Base-by-base conservation (phyloP, 2,888 invertebrate genomes). In the Amorpha juglandis region DNA sequence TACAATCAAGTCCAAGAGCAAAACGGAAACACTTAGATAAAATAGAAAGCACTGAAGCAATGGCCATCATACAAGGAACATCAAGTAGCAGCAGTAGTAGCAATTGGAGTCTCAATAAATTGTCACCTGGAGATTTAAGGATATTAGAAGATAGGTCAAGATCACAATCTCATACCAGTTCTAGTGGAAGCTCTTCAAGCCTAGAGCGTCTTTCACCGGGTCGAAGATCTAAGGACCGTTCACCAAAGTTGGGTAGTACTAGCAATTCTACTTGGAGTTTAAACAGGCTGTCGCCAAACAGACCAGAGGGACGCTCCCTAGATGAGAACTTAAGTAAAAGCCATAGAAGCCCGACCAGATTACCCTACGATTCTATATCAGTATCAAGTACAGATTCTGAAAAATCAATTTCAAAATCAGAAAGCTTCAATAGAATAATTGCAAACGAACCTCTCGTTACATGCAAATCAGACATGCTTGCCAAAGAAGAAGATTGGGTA, bases 1-100 rank as follows among this genome's bases (percentile, higher is more conserved):
- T 96, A 66, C 95, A 95, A 81, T 94, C 94, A 16, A 95, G 95
- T 76, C 95, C 95, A 38, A 85, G 94, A 70, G 88, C 94, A 0
- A 94, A 94, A 74, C 80, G 94, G 70, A 92, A 88, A 79, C 90
- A 94, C 53, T 77, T 94, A 0, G 94, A 94, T 69, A 90, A 92
- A 77, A 78, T 93, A 19, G 94, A 94, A 77, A 92, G 91, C 70
- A 81, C 88, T 21, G 94, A 94, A 65, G 84, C 91, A 16, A 86
- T 91, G 75, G 89, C 92, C 9, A 91, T 93, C 51, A 86, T 91
- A 53, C 90, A 94, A 80, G 91, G 93, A 19, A 88, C 89, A 63
- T 93, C 93, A 0, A 93, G 93, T 66, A 94, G 94, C 69, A 93
- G 93, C 69, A 93, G 93, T 69, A 93, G 94, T 69, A 94, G 94